These are phyloP conservation scores for Mellilla xanthometata DNA, from an alignment of 2,888 invertebrate genomes.

Conservation along the genomic window DNA sequence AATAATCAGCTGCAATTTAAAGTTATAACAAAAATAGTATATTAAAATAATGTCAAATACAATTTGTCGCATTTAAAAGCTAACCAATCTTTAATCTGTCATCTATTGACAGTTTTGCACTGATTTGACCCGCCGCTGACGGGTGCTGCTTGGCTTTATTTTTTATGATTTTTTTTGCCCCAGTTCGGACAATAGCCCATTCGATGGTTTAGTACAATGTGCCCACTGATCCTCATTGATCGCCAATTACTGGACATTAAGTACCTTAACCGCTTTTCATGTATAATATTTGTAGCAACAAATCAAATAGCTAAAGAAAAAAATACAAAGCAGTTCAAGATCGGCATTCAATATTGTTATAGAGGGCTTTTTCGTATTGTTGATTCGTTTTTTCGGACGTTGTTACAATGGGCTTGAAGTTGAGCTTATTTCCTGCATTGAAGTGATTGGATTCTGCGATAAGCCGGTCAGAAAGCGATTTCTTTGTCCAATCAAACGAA, in stretches of 20 bases:
- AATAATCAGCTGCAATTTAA: no score
- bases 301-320: slow-evolving; percentile 71
- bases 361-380: slow-evolving; percentile 56
- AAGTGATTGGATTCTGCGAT: slow-evolving; percentile 45
- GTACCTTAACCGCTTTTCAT: slow-evolving; percentile 80
- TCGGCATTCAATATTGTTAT: slow-evolving; percentile 59
- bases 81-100: slow-evolving; percentile 51
- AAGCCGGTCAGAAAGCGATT: slow-evolving; percentile 16
- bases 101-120: slow-evolving; percentile 61
- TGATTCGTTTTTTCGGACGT: slow-evolving; percentile 53
- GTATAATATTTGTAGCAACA: slow-evolving; percentile 77
- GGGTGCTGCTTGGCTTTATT: slow-evolving; percentile 57
- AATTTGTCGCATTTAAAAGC: slow-evolving; percentile 13
- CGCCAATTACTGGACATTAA: slow-evolving; percentile 83
- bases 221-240: slow-evolving; percentile 82
- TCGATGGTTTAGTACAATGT: slow-evolving; percentile 76
- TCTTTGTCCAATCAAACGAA: slow-evolving; percentile 10
- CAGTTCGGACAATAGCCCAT: slow-evolving; percentile 64
- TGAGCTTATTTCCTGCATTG: slow-evolving; percentile 46
- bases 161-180: slow-evolving; percentile 62
- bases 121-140: slow-evolving; percentile 59
- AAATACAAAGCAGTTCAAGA: slow-evolving; percentile 69
- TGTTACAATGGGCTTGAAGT: slow-evolving; percentile 50
- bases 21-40: no score
- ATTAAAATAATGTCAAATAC: no score